phyloP scores from a whole-genome alignment of 2,113 vertebrate species.

The Scomber japonicus region DNA sequence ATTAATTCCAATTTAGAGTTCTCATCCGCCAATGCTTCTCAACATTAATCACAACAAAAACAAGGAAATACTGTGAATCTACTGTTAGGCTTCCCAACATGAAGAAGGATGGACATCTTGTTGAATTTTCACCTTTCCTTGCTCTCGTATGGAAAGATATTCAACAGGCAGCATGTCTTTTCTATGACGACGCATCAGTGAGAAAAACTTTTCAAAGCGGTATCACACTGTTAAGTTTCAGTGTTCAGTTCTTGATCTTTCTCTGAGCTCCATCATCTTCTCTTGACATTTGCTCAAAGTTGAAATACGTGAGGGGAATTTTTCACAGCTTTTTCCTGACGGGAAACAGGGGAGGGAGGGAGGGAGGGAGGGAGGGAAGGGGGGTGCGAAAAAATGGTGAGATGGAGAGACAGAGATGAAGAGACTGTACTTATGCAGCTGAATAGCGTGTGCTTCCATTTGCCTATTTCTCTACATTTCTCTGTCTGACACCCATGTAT shows the following conservation, averaged over 20 bases:
- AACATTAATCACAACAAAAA: slow-evolving; percentile 28
- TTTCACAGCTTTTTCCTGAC: background rate
- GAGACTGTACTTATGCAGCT: background rate
- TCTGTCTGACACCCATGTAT: slow-evolving; percentile 22
- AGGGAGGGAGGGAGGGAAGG: background rate
- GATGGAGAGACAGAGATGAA: background rate
- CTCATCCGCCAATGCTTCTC: slow-evolving; percentile 9
- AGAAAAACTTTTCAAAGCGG: slow-evolving; percentile 22
- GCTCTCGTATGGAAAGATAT: background rate
- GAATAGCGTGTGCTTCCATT: slow-evolving; percentile 16
- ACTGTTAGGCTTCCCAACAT: background rate
- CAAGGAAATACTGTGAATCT: background rate
- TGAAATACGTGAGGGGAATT: background rate
- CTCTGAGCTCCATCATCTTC: slow-evolving; percentile 15
- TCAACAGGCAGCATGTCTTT: background rate
- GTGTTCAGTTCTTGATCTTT: background rate
- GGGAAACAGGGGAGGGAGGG: background rate
- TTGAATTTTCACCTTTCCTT: slow-evolving; percentile 6
- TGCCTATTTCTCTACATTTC: slow-evolving; percentile 5
- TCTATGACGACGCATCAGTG: background rate
- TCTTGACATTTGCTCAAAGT: slow-evolving; percentile 15
- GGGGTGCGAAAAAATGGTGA: background rate
- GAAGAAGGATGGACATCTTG: background rate
- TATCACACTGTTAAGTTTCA: background rate
- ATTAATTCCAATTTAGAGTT: slow-evolving; percentile 24